Base-by-base conservation (phyloP, 2,888 invertebrate genomes). In the Chironomus tentans region DNA sequence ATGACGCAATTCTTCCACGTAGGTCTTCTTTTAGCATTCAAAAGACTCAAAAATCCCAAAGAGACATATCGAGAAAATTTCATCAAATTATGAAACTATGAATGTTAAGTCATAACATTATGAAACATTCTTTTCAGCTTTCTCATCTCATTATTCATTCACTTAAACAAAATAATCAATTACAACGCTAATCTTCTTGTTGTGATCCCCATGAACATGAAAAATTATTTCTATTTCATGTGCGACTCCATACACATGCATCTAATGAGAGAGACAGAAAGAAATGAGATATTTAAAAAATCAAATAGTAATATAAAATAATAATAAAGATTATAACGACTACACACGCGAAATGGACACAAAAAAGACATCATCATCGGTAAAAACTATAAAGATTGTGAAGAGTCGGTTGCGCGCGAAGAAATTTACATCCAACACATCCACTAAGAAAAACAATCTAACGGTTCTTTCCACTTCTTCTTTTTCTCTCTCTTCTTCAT, bases 401-500 rank as follows among this genome's bases (percentile, higher is more conserved):
- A 65, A 21, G 38, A 38, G 38, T 56, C 18, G n/a, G 15, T 15
- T 56, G 22, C 65, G 65, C 73, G 73, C 73, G 73, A 62, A 28
- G 68, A 68, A 65, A 74, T 65, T 62, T 74, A 74, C 65, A 74
- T 74, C 48, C 65, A 56, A 56, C 56, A 72, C 61, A 74, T 15
- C 12, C 56, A 28, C n/a, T n/a, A 38, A 72, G 24, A 47, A 68
- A 68, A 74, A 28, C 46, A 65, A 48, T 74, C 74, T 74, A 74
- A 74, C 74, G 74, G 74, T 74, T 74, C 74, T 74, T 74, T 65
- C 47, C 74, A 65, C 74, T 74, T 56, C n/a, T 47, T 24, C 56
- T 13, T 73, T 62, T 73, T 5, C 12, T 21, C 15, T 62, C 18
- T 72, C 61, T 28, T 38, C 38, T 28, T 56, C 61, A 62, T 74